Evolutionary conservation across 2,888 invertebrate species (phyloP).

Genomic region (Tribolium freemani): DNA sequence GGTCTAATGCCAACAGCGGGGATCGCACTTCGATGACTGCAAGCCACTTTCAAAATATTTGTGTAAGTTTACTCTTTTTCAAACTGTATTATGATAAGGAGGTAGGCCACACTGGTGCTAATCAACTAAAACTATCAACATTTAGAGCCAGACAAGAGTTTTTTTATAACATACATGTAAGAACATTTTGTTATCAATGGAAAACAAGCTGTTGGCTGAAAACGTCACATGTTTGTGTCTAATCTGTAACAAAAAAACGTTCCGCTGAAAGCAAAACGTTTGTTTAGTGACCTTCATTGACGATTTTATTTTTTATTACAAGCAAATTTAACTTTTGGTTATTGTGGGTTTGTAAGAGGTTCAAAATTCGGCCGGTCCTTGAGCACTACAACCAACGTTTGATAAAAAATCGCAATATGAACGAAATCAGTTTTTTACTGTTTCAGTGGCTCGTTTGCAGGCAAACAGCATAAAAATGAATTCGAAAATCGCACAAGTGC

Average conservation of each 20-base stretch:
- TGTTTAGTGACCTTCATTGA: not conserved
- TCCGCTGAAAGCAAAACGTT: conserved; percentile 15
- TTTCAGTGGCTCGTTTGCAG: conserved; percentile 12
- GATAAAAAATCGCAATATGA: not conserved
- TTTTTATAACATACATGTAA: conserved; percentile 1
- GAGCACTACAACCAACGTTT: conserved; percentile 8
- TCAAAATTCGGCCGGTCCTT: conserved; percentile 21
- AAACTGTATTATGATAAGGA: conserved; percentile 17
- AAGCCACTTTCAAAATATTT: not conserved
- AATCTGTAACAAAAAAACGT: conserved; percentile 18
- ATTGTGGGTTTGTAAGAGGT: not conserved
- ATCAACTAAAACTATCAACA: conserved; percentile 7
- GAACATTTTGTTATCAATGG: conserved; percentile 32
- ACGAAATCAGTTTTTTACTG: not conserved
- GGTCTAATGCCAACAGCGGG: too few relatives aligned
- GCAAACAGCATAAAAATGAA: conserved; percentile 21
- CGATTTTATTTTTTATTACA: not conserved
- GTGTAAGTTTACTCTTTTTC: conserved; percentile 24
- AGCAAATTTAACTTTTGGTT: conserved; percentile 1
- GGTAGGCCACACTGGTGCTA: conserved; percentile 3
- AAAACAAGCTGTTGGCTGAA: conserved; percentile 18
- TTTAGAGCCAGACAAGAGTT: not conserved
- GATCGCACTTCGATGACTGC: not conserved
- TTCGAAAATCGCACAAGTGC: conserved; percentile 21
- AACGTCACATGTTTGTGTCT: conserved; percentile 19